Percentiles rank a stretch among this genome's conserved stretches.
phyloP scores from a whole-genome alignment of 2,888 invertebrate species.

The Campoplex nolae region DNA sequence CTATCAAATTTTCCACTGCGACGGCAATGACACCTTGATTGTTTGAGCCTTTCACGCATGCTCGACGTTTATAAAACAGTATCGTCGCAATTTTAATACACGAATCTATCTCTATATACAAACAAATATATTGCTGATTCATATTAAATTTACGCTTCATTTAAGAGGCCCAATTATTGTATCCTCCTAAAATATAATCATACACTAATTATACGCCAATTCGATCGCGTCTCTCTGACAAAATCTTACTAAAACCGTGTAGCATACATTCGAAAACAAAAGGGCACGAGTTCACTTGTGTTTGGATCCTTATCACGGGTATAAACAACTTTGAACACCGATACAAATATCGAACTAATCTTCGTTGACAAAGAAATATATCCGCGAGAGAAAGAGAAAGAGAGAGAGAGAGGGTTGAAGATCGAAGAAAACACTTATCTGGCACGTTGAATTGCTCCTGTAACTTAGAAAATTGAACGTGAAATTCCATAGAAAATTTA shows the following conservation, averaged over 20 bases:
- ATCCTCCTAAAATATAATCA: slow-evolving; percentile 56
- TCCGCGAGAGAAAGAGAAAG: no score
- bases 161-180: slow-evolving; percentile 61
- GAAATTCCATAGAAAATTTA: not conserved
- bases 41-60: slow-evolving; percentile 21
- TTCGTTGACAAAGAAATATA: not conserved
- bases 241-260: not conserved
- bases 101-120: not conserved
- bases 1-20: slow-evolving; percentile 57
- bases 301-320: slow-evolving; percentile 41
- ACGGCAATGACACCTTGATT: slow-evolving; percentile 41
- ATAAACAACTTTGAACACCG: slow-evolving; percentile 54
- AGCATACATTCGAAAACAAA: not conserved
- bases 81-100: slow-evolving; percentile 15
- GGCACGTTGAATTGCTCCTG: slow-evolving; percentile 26
- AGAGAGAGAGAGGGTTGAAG: not conserved
- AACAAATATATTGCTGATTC: not conserved
- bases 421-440: slow-evolving; percentile 18
- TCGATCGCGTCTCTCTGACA: not conserved
- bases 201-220: slow-evolving; percentile 9
- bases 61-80: slow-evolving; percentile 25
- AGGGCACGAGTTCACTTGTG: slow-evolving; percentile 48
- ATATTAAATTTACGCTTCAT: slow-evolving; percentile 31
- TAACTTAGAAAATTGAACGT: slow-evolving; percentile 30
- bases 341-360: slow-evolving; percentile 38